These are phyloP conservation scores for Apodemia mormo DNA, from an alignment of 2,888 invertebrate species.

Conservation along the genomic window DNA sequence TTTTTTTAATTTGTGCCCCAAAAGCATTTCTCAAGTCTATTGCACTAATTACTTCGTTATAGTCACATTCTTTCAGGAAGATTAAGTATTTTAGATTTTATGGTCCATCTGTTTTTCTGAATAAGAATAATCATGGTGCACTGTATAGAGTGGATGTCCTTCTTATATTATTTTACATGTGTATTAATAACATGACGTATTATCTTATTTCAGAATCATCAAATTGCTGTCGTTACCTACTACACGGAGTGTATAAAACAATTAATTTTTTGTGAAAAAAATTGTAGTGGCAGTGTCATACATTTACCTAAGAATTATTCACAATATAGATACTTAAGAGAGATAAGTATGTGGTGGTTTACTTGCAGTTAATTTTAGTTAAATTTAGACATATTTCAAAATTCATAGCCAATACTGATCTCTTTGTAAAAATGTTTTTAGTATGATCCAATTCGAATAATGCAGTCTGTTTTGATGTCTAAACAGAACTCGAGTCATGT, in stretches of 20 bases:
- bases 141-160: no score
- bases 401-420: background rate
- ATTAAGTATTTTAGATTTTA: no score
- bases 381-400: background rate
- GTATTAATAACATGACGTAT: background rate
- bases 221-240: background rate
- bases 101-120: no score
- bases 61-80: no score
- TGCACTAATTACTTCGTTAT: no score
- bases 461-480: background rate
- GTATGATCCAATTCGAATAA: background rate
- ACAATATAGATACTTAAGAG: background rate
- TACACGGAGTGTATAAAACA: conserved; percentile 10
- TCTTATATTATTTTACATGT: no score
- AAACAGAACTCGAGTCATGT: background rate
- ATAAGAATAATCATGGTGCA: no score
- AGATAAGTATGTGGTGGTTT: background rate
- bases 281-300: conserved; percentile 7
- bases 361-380: background rate
- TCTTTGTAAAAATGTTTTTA: background rate
- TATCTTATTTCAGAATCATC: conserved; percentile 9
- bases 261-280: conserved; percentile 12
- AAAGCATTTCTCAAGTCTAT: no score
- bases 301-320: background rate
- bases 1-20: no score